A percentile compares a stretch with the other conserved stretches of the same genome.
These are phyloP conservation scores for Protosalanx chinensis DNA, from an alignment of 2,797 vertebrate species.

Conservation along the genomic window DNA sequence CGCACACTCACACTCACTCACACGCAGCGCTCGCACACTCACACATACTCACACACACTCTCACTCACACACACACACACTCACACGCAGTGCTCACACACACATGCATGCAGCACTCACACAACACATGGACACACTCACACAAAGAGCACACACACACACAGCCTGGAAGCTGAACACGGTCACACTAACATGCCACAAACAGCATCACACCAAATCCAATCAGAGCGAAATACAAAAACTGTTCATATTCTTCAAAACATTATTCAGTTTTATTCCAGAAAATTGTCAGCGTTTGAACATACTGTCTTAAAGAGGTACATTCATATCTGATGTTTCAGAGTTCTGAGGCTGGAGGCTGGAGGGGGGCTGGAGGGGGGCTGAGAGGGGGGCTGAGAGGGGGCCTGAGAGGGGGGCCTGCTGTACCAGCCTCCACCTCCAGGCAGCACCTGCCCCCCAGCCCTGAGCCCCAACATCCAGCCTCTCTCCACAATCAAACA, in stretches of 20 bases:
- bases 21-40: conserved; percentile 7
- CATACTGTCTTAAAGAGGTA: conserved; percentile 75
- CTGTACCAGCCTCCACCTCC: conserved; percentile 41
- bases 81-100: conserved; percentile 9
- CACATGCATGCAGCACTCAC: conserved; percentile 22
- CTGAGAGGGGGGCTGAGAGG: conserved; percentile 47
- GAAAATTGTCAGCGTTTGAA: conserved; percentile 68
- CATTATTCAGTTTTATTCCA: conserved; percentile 74
- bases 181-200: conserved; percentile 2
- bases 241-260: conserved; percentile 63
- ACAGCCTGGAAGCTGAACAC: conserved; percentile 4
- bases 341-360: conserved; percentile 64
- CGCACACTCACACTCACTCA: neutral
- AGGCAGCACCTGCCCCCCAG: conserved; percentile 31
- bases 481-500: conserved; percentile 52
- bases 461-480: conserved; percentile 29
- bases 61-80: conserved; percentile 6
- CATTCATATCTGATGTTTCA: conserved; percentile 75
- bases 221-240: conserved; percentile 37
- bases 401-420: conserved; percentile 48
- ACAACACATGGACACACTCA: neutral
- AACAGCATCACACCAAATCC: neutral
- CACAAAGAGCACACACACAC: conserved; percentile 1
- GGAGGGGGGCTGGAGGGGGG: conserved; percentile 50
- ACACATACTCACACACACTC: neutral